Evolutionary conservation across 2,797 vertebrate species (phyloP), one percentile per base, ranked within the genome.

Genomic region (Sandelia bainsii): DNA sequence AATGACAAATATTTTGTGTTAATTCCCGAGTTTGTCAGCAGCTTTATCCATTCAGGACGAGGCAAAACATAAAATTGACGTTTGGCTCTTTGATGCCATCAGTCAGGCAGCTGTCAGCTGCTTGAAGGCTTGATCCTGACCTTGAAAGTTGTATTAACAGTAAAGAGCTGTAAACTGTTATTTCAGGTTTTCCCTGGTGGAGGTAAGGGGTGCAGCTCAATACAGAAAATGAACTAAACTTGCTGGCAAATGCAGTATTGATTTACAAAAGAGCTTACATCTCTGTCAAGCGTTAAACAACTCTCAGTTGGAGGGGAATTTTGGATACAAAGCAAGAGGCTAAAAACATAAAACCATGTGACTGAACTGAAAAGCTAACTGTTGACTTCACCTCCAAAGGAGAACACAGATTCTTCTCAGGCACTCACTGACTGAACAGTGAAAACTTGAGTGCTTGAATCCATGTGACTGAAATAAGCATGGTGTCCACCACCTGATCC

Each of bases 391-490:
- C 48, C 69, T 46, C 75, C 67, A 48, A 72, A 79, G 51, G 52
- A 71, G 69, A 84, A 25, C 54, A 52, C 63, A 87, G 78, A 83
- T 84, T 79, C 62, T 67, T 57, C 72, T 82, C 73, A 80, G 75
- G 69, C 74, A 72, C 71, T 46, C 40, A 85, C 16, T 74, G 50
- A 60, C 78, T 81, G 81, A 82, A 81, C 82, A 87, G 72, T 52
- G 72, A 79, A 80, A 83, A 70, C 72, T 68, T 68, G 72, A 84
- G 76, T 62, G 80, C 82, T 89, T 72, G 42, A 56, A 76, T 60
- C 81, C 87, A 89, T 90, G 89, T 92, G 91, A 93, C 85, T 84
- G 78, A 80, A 88, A 81, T 79, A 77, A 81, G 83, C 74, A 53
- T 51, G 45, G 65, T 85, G 66, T 79, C 57, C 84, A 85, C 74